Evolutionary conservation across 2,888 invertebrate species (phyloP).

Genomic region (Pterostichus niger): DNA sequence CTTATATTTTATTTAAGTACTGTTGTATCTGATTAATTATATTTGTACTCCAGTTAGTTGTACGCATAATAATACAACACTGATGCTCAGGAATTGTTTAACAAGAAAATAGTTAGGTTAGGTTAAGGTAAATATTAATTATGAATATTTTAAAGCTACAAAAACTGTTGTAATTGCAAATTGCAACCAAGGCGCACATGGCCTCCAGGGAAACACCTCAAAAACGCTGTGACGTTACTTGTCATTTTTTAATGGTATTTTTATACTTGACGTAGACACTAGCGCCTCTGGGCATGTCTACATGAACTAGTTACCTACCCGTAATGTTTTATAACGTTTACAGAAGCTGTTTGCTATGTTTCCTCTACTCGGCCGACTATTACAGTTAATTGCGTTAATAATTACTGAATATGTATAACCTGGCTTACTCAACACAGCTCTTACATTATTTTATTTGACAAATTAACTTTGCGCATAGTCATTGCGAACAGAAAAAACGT

Average conservation of each 20-base stretch:
- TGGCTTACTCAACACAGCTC: slow-evolving; percentile 35
- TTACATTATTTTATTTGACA: slow-evolving; percentile 65
- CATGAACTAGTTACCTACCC: slow-evolving; percentile 58
- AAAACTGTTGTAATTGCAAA: slow-evolving; percentile 54
- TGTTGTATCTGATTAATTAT: too few relatives aligned
- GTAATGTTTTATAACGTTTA: slow-evolving; percentile 49
- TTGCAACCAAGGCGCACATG: slow-evolving; percentile 11
- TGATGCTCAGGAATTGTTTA: not conserved
- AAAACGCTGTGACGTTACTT: slow-evolving; percentile 20
- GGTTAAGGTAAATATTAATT: slow-evolving; percentile 57
- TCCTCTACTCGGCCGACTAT: slow-evolving; percentile 45
- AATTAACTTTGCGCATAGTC: slow-evolving; percentile 61
- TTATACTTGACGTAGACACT: slow-evolving; percentile 40
- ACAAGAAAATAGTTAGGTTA: slow-evolving; percentile 28
- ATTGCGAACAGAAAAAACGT: slow-evolving; percentile 49
- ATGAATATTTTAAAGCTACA: slow-evolving; percentile 23
- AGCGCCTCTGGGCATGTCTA: slow-evolving; percentile 52
- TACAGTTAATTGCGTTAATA: slow-evolving; percentile 61
- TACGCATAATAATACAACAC: not conserved
- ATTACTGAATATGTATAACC: slow-evolving; percentile 60
- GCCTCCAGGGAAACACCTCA: slow-evolving; percentile 9
- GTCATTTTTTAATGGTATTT: slow-evolving; percentile 43
- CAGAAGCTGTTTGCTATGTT: slow-evolving; percentile 20
- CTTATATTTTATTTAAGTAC: too few relatives aligned
- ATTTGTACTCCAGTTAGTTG: not conserved